Percentiles rank a stretch among this genome's conserved stretches.
Evolutionary conservation across 2,888 invertebrate genomes (phyloP).

Genomic region (Cecidostiba fungosa): DNA sequence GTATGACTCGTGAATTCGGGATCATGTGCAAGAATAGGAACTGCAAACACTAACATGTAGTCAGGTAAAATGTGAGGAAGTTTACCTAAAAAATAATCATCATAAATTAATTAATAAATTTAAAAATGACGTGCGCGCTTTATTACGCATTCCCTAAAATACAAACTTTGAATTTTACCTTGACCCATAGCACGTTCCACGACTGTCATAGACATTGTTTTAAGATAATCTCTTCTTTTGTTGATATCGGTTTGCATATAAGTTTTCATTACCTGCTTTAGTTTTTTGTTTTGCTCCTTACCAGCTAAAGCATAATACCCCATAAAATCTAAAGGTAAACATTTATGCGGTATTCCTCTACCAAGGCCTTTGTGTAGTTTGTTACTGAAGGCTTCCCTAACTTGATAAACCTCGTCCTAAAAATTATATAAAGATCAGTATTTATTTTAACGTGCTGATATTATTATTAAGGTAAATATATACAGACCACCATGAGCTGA

Average conservation of each 20-base stretch:
- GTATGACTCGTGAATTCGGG: constrained; percentile 90
- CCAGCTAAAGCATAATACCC: constrained; percentile 96
- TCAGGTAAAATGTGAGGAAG: constrained; percentile 95
- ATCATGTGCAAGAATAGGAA: constrained; percentile 97
- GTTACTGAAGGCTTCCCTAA: constrained; percentile 92
- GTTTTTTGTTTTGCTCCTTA: constrained; percentile 91
- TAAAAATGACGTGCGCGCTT: background rate
- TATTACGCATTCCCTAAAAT: constrained; percentile 24
- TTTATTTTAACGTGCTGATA: background rate
- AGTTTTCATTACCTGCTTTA: constrained; percentile 86
- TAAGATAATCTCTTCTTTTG: constrained; percentile 94
- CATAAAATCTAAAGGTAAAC: constrained; percentile 98
- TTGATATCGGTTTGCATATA: constrained; percentile 94
- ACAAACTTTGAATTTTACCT: constrained; percentile 68
- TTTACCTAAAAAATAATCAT: constrained; percentile 81
- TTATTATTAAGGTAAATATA: constrained; percentile 24
- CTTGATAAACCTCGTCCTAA: constrained; percentile 91
- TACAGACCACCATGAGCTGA: constrained; percentile 91
- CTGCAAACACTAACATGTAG: constrained; percentile 98
- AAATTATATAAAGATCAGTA: constrained; percentile 65
- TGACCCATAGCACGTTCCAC: constrained; percentile 77
- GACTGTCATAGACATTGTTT: constrained; percentile 89
- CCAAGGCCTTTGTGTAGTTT: constrained; percentile 95
- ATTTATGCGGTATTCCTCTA: constrained; percentile 92
- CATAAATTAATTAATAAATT: background rate